These are phyloP conservation scores for Alces alces DNA, from an alignment of 2,113 vertebrate species.

Conservation along the genomic window DNA sequence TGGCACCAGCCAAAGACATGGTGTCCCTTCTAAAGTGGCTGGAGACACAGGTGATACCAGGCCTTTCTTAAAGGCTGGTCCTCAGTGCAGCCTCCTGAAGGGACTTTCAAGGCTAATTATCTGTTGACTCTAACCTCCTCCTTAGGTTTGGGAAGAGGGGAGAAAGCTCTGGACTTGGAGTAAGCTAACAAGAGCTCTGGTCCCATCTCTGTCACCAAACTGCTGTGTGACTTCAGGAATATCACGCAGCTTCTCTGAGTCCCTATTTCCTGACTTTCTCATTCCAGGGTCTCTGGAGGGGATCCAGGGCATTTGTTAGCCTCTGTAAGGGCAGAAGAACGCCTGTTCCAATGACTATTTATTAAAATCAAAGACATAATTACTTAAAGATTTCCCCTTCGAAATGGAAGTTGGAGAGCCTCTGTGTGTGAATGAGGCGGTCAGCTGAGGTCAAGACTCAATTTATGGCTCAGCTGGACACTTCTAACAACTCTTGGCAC, in stretches of 20 bases:
- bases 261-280: neutral
- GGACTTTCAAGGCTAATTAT: neutral
- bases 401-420: neutral
- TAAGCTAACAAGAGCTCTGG: neutral
- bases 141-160: too few species aligned
- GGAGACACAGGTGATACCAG: accelerated
- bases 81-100: neutral
- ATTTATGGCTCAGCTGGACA: neutral
- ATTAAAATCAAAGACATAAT: neutral
- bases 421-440: neutral
- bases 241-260: neutral
- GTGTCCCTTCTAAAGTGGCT: neutral
- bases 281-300: neutral
- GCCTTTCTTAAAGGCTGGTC: neutral
- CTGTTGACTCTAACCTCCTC: neutral
- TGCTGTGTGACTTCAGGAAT: neutral
- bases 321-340: neutral
- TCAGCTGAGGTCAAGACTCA: neutral
- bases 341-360: neutral
- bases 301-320: too few species aligned
- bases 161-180: neutral
- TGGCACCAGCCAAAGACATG: accelerated
- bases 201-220: neutral
- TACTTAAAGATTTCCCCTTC: neutral
- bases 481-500: neutral